Base-by-base conservation (phyloP, 1,140 invertebrate genomes). In the Campoletis sonorensis region DNA sequence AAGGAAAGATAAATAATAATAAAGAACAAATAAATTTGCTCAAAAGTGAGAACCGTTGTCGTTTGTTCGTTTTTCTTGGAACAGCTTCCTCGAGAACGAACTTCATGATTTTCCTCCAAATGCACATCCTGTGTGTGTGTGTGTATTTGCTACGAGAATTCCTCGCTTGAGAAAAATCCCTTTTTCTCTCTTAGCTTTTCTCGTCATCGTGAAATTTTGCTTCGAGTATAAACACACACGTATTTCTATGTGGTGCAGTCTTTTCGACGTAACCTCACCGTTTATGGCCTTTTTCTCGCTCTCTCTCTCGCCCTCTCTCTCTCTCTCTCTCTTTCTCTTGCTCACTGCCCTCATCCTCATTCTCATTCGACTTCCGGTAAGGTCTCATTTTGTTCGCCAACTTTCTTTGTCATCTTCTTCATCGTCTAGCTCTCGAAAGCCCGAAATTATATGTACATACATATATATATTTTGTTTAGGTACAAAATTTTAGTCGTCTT, bases 41-140 rank as follows among this genome's bases (percentile, higher is more conserved):
- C 23, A 33, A 49, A 79, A 73, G 72, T 33, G 49, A 67, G 51
- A 80, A 78, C 85, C 86, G 85, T 84, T 84, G 81, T 84, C 81
- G 30, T 71, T 45, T 81, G 4, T 8, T 37, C 23, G 0, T 64
- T 58, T 54, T 16, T 77, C 61, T 70, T 21, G 30, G 13, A 45
- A 15, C 1, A 78, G 76, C 61, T 78, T 45, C 76, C 76, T 15
- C 58, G 76, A 78, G 76, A 78, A 26, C 58, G 79, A 80, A 81
- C 73, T 64, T 58, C 67, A 49, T 67, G 83, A 87, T 85, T 87
- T 81, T 84, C 85, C 83, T 86, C 82, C 75, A 51, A 71, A 64
- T 81, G 80, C 86, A 82, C 81, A 83, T 85, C 84, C 84, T 85
- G 61, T 64, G 8, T 64, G 61, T 64, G 8, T 64, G 61, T 64